phyloP scores from a whole-genome alignment of 2,888 invertebrate species.

The Acanthosepion lycidas region DNA sequence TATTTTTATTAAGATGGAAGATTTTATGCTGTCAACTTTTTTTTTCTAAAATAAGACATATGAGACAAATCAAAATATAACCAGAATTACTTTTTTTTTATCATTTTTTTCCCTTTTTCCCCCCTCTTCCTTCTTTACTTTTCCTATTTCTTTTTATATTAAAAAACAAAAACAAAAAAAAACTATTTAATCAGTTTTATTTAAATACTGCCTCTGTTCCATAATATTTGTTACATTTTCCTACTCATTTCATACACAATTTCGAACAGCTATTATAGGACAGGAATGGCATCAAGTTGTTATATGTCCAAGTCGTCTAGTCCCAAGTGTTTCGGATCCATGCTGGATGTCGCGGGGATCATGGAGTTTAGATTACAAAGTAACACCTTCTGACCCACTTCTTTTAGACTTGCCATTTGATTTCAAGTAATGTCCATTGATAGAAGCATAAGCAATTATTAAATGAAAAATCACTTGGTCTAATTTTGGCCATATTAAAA shows the following conservation, averaged over 20 bases:
- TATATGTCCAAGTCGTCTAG: background rate
- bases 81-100: background rate
- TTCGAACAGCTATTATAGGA: no score
- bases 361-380: background rate
- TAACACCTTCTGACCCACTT: background rate
- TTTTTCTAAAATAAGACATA: background rate
- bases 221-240: no score
- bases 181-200: no score
- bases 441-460: background rate
- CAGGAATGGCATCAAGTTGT: background rate
- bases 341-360: background rate
- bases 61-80: background rate
- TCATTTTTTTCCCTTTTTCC: background rate
- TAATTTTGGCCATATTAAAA: no score
- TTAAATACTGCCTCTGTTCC: no score
- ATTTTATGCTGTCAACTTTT: background rate
- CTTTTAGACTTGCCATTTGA: background rate
- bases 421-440: background rate
- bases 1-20: background rate
- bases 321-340: background rate
- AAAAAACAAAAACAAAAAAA: no score
- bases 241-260: no score
- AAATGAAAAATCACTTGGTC: no score
- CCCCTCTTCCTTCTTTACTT: background rate
- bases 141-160: background rate